These are phyloP conservation scores for Drosophila ohnishii DNA, from an alignment of 1,140 invertebrate species.

Conservation along the genomic window DNA sequence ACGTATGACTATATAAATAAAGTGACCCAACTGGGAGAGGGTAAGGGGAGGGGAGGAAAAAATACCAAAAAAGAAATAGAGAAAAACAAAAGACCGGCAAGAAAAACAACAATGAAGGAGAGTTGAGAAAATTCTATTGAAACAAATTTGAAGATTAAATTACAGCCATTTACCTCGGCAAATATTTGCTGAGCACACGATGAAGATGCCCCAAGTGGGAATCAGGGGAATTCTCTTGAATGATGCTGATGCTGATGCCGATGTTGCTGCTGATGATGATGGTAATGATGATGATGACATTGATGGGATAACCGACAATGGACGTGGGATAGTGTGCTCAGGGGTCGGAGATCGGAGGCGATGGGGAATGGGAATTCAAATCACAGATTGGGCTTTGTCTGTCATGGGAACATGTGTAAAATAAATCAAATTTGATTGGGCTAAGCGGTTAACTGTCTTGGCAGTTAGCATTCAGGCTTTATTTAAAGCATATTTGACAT, in stretches of 20 bases:
- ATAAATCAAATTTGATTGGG: constrained; percentile 45
- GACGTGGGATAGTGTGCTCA: constrained; percentile 35
- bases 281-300: constrained; percentile 45
- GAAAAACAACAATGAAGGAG: constrained; percentile 18
- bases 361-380: constrained; percentile 43
- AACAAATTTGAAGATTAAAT: constrained; percentile 54
- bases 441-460: constrained; percentile 21
- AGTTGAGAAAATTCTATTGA: constrained; percentile 45
- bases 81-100: constrained; percentile 20
- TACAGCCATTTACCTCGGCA: constrained; percentile 53
- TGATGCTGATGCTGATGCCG: constrained; percentile 23
- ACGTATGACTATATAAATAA: constrained; percentile 30
- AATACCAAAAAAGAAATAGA: background rate
- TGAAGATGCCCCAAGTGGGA: constrained; percentile 38
- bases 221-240: constrained; percentile 9
- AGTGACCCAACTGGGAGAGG: background rate
- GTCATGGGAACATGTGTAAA: constrained; percentile 22
- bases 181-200: constrained; percentile 43
- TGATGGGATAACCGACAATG: constrained; percentile 44
- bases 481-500: background rate
- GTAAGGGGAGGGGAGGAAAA: too few relatives aligned
- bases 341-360: constrained; percentile 8
- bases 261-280: constrained; percentile 12
- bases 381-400: constrained; percentile 28
- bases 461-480: background rate